phyloP scores from a whole-genome alignment of 2,113 vertebrate species.

The Sapayoa aenigma region DNA sequence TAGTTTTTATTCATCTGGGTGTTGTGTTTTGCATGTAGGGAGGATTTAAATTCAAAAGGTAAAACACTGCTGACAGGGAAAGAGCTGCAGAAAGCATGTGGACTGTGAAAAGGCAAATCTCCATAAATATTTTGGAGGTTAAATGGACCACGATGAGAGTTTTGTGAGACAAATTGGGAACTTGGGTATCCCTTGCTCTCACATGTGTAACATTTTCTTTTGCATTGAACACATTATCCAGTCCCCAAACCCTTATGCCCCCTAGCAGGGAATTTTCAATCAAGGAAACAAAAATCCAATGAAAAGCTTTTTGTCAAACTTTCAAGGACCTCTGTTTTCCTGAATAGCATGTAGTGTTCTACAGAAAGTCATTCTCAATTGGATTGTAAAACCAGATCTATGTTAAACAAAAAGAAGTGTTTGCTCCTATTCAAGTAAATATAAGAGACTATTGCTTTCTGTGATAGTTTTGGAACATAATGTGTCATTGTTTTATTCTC shows the following conservation, averaged over 20 bases:
- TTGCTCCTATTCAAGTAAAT: background rate
- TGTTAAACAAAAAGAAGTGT: constrained; percentile 11
- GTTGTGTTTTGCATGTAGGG: background rate
- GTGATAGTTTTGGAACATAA: background rate
- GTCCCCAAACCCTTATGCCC: background rate
- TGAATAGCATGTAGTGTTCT: constrained; percentile 1
- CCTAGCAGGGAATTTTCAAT: background rate
- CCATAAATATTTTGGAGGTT: background rate
- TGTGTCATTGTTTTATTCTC: background rate
- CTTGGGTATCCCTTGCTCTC: background rate
- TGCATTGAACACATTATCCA: background rate
- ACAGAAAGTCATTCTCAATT: background rate
- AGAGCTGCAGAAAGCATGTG: background rate
- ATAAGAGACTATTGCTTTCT: background rate
- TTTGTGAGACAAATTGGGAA: background rate
- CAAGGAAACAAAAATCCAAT: background rate
- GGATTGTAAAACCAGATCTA: background rate
- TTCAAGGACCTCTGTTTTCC: background rate
- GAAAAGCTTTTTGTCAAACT: constrained; percentile 23
- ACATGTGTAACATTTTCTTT: background rate
- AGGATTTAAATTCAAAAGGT: background rate
- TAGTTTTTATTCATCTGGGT: background rate
- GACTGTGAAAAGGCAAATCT: background rate
- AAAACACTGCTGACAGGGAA: background rate
- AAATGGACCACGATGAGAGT: background rate